Evolutionary conservation across 1,140 invertebrate genomes (phyloP).

Genomic region (Drosophila bocqueti): DNA sequence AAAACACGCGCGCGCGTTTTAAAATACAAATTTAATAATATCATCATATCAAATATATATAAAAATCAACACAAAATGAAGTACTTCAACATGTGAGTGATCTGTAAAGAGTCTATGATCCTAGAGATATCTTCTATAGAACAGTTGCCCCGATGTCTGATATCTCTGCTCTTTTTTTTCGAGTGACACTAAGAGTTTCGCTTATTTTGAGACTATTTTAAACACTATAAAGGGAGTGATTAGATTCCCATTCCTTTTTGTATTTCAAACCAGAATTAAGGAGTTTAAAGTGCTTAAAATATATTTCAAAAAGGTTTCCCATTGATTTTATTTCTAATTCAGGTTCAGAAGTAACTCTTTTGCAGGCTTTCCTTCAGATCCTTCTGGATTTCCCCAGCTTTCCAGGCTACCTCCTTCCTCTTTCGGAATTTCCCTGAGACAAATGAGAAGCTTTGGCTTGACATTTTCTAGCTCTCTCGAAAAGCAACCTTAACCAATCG

Average conservation of each 20-base stretch:
- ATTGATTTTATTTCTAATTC: not conserved
- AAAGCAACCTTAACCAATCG: slow-evolving; percentile 1
- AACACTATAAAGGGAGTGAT: not conserved
- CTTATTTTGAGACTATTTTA: not conserved
- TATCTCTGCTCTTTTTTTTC: slow-evolving; percentile 9
- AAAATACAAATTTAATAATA: slow-evolving; percentile 6
- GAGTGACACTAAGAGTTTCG: not conserved
- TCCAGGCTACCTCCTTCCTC: too few relatives aligned
- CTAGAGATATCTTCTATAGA: not conserved
- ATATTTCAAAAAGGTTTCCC: not conserved
- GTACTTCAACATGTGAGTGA: slow-evolving; percentile 84
- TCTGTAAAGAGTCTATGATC: slow-evolving; percentile 3
- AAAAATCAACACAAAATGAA: slow-evolving; percentile 75
- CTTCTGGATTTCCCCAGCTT: not conserved
- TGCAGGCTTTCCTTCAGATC: not conserved
- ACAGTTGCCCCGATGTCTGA: not conserved
- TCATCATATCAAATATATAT: slow-evolving; percentile 4
- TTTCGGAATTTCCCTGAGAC: not conserved
- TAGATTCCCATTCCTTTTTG: too few relatives aligned
- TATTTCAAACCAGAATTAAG: not conserved
- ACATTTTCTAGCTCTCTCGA: not conserved
- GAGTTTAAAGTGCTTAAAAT: not conserved
- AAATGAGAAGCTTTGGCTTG: not conserved
- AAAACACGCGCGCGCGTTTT: slow-evolving; percentile 17
- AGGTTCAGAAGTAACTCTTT: not conserved